phyloP scores from a whole-genome alignment of 1,140 invertebrate species.

The Bacillus rossius region DNA sequence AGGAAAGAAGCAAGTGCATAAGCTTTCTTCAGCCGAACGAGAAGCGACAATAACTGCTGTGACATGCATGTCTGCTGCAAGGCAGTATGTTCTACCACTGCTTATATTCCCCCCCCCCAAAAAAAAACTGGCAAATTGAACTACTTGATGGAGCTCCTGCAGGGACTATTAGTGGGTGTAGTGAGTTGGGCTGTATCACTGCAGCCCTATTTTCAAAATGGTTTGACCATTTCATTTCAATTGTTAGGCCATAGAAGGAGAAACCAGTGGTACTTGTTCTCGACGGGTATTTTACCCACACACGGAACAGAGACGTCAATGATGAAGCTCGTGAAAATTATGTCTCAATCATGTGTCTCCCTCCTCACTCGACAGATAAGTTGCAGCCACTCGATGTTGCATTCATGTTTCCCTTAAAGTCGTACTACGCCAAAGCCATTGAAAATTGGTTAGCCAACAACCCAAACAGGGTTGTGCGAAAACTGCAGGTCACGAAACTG shows the following conservation, averaged over 20 bases:
- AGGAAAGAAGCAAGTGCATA: conserved; percentile 24
- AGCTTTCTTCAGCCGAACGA: conserved; percentile 31
- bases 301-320: conserved; percentile 17
- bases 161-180: conserved; percentile 22
- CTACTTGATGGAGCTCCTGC: conserved; percentile 27
- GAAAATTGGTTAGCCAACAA: conserved; percentile 25
- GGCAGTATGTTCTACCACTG: conserved; percentile 27
- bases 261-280: conserved; percentile 17
- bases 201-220: conserved; percentile 26
- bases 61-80: conserved; percentile 33
- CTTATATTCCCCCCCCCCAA: conserved; percentile 20
- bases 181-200: conserved; percentile 27
- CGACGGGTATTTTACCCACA: conserved; percentile 21
- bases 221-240: conserved; percentile 19
- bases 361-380: conserved; percentile 36
- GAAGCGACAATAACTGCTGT: conserved; percentile 32
- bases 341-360: conserved; percentile 5
- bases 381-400: conserved; percentile 39
- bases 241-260: conserved; percentile 12
- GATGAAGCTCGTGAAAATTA: not conserved
- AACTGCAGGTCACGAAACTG: conserved; percentile 31
- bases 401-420: conserved; percentile 37
- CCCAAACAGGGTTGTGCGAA: conserved; percentile 11
- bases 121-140: conserved; percentile 19
- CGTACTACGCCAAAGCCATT: conserved; percentile 33